Evolutionary conservation across 2,797 vertebrate species (phyloP), one percentile per base, ranked within the genome.

Genomic region (Coilia nasus): DNA sequence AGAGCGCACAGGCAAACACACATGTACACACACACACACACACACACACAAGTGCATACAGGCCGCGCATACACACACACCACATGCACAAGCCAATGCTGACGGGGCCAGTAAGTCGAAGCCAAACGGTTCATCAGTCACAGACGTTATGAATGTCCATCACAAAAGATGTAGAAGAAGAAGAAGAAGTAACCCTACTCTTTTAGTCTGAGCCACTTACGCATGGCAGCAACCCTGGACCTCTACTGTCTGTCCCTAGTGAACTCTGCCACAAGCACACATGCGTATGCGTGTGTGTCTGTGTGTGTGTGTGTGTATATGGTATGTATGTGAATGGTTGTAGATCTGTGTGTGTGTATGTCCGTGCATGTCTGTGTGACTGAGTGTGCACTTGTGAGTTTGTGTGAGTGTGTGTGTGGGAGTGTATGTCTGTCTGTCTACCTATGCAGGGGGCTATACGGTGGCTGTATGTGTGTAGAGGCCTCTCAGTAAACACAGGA

Each of bases 251-350:
- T 41, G 35, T 41, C 35, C 35, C 5, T 41, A 41, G 35, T 41
- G 2, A 41, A 41, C 35, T 41, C 35, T 41, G 35, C 35, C n/a
- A n/a, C n/a, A n/a, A n/a, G n/a, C n/a, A n/a, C n/a, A n/a, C n/a
- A 25, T 28, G 25, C 28, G 82, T 21, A 5, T 19, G 60, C 6
- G 23, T 19, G 5, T 41, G 82, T 83, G 59, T n/a, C 17, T 83
- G 17, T 31, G 46, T 31, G 2, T n/a, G 25, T 21, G 25, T 75
- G 67, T 84, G 67, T 84, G 64, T 75, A 67, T 84, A 47, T 84
- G 78, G 50, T 54, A 14, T 14, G 50, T 54, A 54, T 54, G 50
- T 54, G 50, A 54, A 54, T 54, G 3, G 50, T 54, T 54, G 50
- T 54, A 54, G 14, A 14, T 82, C 60, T 35, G 41, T 82, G 56